Base-by-base conservation (phyloP, 2,888 invertebrate genomes). In the Deilephila elpenor region DNA sequence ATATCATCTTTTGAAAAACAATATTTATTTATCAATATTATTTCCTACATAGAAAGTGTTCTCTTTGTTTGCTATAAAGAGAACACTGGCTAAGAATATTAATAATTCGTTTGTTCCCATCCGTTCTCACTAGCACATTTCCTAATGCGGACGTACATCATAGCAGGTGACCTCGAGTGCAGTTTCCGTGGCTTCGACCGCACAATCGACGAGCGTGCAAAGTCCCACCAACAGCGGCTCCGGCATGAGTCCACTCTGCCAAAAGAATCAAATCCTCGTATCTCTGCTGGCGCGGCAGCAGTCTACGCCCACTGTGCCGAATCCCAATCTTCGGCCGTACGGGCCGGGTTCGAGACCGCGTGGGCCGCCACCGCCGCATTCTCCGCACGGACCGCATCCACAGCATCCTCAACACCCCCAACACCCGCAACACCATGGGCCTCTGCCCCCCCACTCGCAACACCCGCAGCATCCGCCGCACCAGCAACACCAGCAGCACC, bases 231-330 rank as follows among this genome's bases (percentile, higher is more conserved):
- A 86, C 78, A 83, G 85, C 78, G 84, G 84, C 76, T 81, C 89
- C 61, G 92, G 92, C 80, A 95, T 93, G 89, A 97, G 97, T 82
- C 96, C 96, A 79, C 94, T 98, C 71, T 97, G 97, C 90, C 97
- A 97, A 89, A 97, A 96, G 87, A 98, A 98, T 89, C 96, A 97
- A 88, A 98, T 98, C 96, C 94, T 98, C 80, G 98, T 98, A 59
- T 96, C 96, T 62, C 91, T 98, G 82, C 91, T 98, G 85, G 97
- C 97, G 73, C 97, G 97, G 87, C 96, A 97, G 82, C 96, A 96
- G 78, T 95, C 96, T 37, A 93, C 95, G 79, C 96, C 96, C 61
- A 96, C 97, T 37, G 95, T 96, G 78, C 96, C 96, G 77, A 96
- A 96, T 80, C 97, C 97, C 61, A 97, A 97, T 89, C 80, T 91